Conservation (phyloP, 2,113 vertebrate genomes). For the Eira barbara region DNA sequence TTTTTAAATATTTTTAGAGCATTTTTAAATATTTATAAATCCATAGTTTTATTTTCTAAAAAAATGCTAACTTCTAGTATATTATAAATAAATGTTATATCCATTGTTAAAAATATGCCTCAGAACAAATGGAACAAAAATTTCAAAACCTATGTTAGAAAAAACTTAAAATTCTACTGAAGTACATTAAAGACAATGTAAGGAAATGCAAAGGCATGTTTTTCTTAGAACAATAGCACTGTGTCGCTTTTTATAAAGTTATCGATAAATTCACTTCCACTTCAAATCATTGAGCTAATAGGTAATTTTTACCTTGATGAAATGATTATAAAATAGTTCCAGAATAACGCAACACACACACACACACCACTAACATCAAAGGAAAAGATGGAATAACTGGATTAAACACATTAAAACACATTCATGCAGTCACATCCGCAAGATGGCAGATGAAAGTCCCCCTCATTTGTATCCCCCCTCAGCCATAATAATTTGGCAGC, state of each 20-base stretch:
- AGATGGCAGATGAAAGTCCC: background rate
- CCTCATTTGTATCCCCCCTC: background rate
- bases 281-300: background rate
- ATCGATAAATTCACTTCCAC: background rate
- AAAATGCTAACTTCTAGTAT: background rate
- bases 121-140: background rate
- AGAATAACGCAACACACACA: background rate
- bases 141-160: background rate
- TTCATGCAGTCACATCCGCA: background rate
- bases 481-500: background rate
- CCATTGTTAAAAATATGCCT: background rate
- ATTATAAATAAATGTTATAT: background rate
- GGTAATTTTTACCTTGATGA: background rate
- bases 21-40: background rate
- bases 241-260: background rate
- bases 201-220: background rate
- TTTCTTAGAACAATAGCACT: background rate
- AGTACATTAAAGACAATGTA: background rate
- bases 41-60: background rate
- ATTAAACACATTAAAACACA: background rate
- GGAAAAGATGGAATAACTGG: background rate
- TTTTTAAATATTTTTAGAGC: background rate
- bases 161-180: background rate
- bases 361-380: background rate
- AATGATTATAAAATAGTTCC: background rate